Evolutionary conservation across 2,797 vertebrate species (phyloP).

Genomic region (Pipistrellus kuhlii): DNA sequence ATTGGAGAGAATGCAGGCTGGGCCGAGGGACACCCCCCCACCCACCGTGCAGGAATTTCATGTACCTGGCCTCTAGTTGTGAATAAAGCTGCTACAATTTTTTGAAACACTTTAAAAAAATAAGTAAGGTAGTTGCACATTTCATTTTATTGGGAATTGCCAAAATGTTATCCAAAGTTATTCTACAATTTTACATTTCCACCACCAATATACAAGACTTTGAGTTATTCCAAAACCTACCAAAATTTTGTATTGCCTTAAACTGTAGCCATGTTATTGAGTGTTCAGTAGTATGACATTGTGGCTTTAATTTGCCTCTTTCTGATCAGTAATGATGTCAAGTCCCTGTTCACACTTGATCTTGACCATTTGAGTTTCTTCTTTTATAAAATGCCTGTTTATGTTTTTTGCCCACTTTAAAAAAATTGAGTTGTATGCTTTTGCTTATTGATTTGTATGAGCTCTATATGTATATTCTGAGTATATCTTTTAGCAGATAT

Average conservation of each 20-base stretch:
- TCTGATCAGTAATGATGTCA: not conserved
- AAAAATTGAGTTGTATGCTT: not conserved
- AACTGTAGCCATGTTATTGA: not conserved
- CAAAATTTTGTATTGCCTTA: not conserved
- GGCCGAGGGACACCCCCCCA: no score
- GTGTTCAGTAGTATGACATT: not conserved
- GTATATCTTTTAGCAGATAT: not conserved
- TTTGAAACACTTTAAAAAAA: not conserved
- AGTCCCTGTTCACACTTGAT: not conserved
- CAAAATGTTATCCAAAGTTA: not conserved
- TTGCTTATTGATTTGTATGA: not conserved
- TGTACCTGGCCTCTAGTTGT: no score
- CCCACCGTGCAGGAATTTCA: no score
- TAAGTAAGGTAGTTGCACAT: not conserved
- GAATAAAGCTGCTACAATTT: not conserved
- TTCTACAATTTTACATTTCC: not conserved
- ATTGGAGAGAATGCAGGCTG: no score
- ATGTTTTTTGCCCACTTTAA: not conserved
- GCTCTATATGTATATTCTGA: not conserved
- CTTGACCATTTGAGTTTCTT: not conserved
- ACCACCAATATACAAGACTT: not conserved
- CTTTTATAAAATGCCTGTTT: not conserved
- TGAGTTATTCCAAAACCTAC: not conserved
- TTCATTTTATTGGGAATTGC: not conserved
- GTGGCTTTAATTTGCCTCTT: not conserved